Percentiles rank a stretch among this genome's conserved stretches.
Evolutionary conservation across 2,888 invertebrate genomes (phyloP).

Genomic region (Auanema freiburgensis): DNA sequence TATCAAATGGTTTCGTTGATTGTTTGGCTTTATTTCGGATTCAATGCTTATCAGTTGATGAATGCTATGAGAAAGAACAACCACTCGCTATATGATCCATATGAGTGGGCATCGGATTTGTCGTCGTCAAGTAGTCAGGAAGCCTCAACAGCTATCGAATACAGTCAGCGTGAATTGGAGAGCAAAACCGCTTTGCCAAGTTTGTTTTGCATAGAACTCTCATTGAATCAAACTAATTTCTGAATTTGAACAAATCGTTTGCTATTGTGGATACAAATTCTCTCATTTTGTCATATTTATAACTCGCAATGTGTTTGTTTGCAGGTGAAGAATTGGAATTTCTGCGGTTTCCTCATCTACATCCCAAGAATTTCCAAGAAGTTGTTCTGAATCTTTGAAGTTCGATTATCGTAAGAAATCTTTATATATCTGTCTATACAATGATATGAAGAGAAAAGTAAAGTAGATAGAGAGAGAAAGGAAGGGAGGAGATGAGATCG

Average conservation of each 20-base stretch:
- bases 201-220: not conserved
- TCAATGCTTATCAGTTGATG: constrained; percentile 5
- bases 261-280: too few relatives aligned
- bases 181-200: not conserved
- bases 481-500: too few relatives aligned
- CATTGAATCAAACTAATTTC: too few relatives aligned
- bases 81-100: constrained; percentile 11
- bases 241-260: too few relatives aligned
- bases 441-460: too few relatives aligned
- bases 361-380: constrained; percentile 36
- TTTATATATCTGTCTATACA: too few relatives aligned
- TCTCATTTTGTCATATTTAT: too few relatives aligned
- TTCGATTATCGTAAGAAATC: too few relatives aligned
- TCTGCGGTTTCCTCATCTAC: constrained; percentile 42
- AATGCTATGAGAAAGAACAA: constrained; percentile 4
- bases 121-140: too few relatives aligned
- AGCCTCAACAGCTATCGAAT: constrained; percentile 10
- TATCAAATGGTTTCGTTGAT: constrained; percentile 33
- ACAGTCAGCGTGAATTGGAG: constrained; percentile 8
- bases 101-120: constrained; percentile 12
- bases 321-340: constrained; percentile 33
- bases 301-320: constrained; percentile 3
- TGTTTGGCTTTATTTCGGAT: not conserved
- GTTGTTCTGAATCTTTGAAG: constrained; percentile 32
- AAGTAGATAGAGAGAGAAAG: too few relatives aligned